These are phyloP conservation scores for Tragelaphus imberbis DNA, from an alignment of 2,113 vertebrate species.

Conservation along the genomic window DNA sequence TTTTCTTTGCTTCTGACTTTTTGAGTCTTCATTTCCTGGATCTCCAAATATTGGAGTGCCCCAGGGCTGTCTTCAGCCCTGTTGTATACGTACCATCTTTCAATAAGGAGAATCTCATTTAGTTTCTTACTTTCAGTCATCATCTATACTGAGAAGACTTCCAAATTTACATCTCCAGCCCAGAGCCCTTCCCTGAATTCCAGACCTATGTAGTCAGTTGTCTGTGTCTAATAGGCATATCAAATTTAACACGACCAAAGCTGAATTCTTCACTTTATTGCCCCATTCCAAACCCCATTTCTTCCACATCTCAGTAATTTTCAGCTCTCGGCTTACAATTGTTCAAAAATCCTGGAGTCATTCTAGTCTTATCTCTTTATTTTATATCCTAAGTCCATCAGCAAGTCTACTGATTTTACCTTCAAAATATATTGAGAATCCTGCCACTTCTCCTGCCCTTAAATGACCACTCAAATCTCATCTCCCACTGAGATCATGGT, in stretches of 20 bases:
- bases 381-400: slow-evolving; percentile 1
- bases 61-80: neutral
- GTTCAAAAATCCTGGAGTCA: neutral
- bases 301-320: neutral
- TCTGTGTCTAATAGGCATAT: neutral
- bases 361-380: neutral
- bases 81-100: neutral
- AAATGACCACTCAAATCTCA: neutral
- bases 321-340: neutral
- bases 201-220: neutral
- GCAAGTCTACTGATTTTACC: slow-evolving; percentile 16
- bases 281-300: neutral
- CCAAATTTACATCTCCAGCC: neutral
- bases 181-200: neutral
- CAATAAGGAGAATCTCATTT: neutral
- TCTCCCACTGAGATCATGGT: neutral
- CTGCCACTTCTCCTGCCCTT: neutral
- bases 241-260: neutral
- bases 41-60: neutral
- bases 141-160: neutral
- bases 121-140: neutral
- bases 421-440: neutral
- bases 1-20: neutral
- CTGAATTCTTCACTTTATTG: neutral
- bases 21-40: neutral